Conservation (phyloP, 2,888 invertebrate species). For the Callinectes sapidus region DNA sequence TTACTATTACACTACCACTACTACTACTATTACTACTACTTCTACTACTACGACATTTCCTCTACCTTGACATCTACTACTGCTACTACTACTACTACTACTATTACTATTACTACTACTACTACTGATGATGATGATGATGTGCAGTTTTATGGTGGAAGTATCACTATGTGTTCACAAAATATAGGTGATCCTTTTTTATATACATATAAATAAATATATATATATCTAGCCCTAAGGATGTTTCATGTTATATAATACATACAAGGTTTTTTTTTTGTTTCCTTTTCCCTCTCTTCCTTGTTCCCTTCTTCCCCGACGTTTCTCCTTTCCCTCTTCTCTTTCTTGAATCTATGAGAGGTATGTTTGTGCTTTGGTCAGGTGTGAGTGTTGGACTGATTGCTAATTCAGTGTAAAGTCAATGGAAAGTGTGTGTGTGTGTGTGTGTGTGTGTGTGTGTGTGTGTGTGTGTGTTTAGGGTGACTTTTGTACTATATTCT, state of each 20-base stretch:
- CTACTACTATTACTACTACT: neutral
- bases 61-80: neutral
- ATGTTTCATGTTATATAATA: conserved; percentile 20
- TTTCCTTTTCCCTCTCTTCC: neutral
- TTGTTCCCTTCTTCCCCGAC: neutral
- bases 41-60: neutral
- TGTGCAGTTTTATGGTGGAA: conserved; percentile 20
- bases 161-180: conserved; percentile 31
- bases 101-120: neutral
- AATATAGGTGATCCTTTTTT: conserved; percentile 30
- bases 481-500: neutral
- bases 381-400: too few species aligned
- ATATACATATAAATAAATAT: conserved; percentile 31
- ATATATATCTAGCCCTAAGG: conserved; percentile 22
- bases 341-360: neutral
- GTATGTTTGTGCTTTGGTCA: neutral
- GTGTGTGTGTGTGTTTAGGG: neutral
- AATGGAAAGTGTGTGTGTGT: too few species aligned
- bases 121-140: conserved; percentile 18
- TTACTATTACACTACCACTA: neutral
- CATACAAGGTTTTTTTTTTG: neutral
- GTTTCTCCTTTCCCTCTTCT: neutral
- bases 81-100: neutral
- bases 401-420: too few species aligned
- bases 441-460: neutral